Base-by-base conservation (phyloP, 2,888 invertebrate genomes). In the Schrankia costaestrigalis region DNA sequence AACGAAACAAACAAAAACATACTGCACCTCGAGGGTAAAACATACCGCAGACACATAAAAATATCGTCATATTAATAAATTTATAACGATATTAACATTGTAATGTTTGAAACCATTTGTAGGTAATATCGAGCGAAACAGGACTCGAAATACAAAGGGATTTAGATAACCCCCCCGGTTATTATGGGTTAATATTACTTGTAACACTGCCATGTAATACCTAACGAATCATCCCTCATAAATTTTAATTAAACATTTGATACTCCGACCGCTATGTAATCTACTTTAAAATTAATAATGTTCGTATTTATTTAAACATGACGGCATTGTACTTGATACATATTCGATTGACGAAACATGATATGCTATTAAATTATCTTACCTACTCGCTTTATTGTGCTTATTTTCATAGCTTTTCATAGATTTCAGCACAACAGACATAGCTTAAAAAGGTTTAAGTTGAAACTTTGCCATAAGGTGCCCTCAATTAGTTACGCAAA, bases 161-260 rank as follows among this genome's bases (percentile, higher is more conserved):
- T 66, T 63, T 64, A 47, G 59, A 60, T 70, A 59, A 60, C 63
- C 63, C 59, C n/a, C 35, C 34, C 58, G 48, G 62, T 66, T 66
- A 71, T 71, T 70, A 69, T 53, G 60, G 60, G 70, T 64, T 70
- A 65, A 71, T 68, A 71, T 71, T 67, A 68, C 71, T 63, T 59
- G 58, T 62, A 60, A 61, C 62, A 69, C 59, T 53, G 56, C 57
- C 50, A 63, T 62, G 58, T 61, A 60, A 63, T 64, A 65, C 64
- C 54, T 56, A 66, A 65, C 65, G 60, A 74, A 71, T 74, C 62
- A 69, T 67, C 64, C 60, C 60, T 71, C 63, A 74, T 79, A 78
- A 76, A 76, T 80, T 78, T 77, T 80, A 79, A 79, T 80, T 74
- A 77, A 68, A 58, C 67, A 73, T 77, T 73, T 78, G 72, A 76